Evolutionary conservation across 37 sponge, comb jelly and placozoan genomes (phyloP), one percentile per base, ranked within the genome.

Genomic region (Eunapius fragilis): DNA sequence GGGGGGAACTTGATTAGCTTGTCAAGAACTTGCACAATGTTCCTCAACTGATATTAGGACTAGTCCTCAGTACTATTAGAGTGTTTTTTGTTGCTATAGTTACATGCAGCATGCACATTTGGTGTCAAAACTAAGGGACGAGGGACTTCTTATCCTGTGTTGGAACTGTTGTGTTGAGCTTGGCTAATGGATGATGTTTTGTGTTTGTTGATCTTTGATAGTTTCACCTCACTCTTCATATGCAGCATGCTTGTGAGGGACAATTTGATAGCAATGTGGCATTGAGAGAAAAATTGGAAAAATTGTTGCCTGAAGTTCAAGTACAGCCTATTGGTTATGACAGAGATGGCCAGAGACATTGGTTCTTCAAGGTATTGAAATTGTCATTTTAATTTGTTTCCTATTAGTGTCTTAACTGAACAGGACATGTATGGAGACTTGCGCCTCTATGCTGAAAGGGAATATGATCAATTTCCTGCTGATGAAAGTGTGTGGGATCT

Each of bases 221-320:
- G n/a, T n/a, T n/a, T 76, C 37, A 33, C 37, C n/a, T n/a, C 6
- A 7, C 35, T 33, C 31, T n/a, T 7, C 7, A 31, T 25, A 68
- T 79, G 37, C 37, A 92, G 92, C n/a, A 76, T 22, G 38, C 50
- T 6, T 92, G 92, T 71, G 92, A 92, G 37, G 85, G 49, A 22
- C 92, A 92, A 72, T 92, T 92, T 84, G 88, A 87, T 25, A 81
- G 73, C 48, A 88, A 88, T 71, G n/a, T 41, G 5, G 34, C 31
- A 35, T 88, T 92, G 38, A 84, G 68, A 67, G 25, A 23, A 0
- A 70, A 92, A 26, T 25, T 92, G 76, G 81, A 47, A 37, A 80
- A 85, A 23, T 31, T 37, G 24, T 30, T 35, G 2, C 17, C 69
- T 47, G 80, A 49, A 34, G 30, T 75, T 7, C 75, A 73, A 35